These are phyloP conservation scores for Pseudotriccus pelzelni DNA, from an alignment of 2,797 vertebrate species.

Conservation along the genomic window DNA sequence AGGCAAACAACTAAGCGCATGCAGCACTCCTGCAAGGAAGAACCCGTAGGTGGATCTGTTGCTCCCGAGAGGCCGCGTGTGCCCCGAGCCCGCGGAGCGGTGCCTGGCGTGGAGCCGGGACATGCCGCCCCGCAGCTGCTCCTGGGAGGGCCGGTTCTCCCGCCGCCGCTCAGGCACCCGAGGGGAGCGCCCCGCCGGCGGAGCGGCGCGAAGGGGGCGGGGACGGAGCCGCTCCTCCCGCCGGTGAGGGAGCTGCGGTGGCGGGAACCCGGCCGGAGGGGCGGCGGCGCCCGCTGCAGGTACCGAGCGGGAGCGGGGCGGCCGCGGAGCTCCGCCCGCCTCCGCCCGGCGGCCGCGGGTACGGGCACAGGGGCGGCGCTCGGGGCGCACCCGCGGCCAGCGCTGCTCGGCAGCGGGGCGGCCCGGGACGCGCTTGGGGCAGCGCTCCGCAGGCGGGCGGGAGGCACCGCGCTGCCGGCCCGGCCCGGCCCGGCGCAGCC, in stretches of 20 bases:
- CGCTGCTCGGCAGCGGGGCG: neutral
- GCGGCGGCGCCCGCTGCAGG: neutral
- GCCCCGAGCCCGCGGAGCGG: rapidly evolving
- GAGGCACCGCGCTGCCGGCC: neutral
- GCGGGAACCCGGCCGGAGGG: neutral
- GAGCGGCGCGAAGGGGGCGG: neutral
- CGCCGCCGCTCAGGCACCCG: too few relatives aligned
- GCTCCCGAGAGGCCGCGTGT: rapidly evolving
- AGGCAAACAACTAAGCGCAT: too few relatives aligned
- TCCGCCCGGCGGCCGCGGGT: neutral
- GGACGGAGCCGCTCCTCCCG: neutral
- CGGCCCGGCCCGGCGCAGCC: too few relatives aligned
- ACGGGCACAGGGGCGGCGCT: neutral
- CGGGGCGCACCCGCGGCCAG: too few relatives aligned
- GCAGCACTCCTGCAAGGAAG: rapidly evolving
- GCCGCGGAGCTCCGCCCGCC: neutral
- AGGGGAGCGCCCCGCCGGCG: too few relatives aligned
- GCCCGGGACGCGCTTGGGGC: neutral
- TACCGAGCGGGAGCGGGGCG: neutral
- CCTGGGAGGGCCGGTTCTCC: too few relatives aligned
- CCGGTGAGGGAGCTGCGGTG: neutral
- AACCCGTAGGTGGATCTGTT: rapidly evolving
- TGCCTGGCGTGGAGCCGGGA: too few relatives aligned
- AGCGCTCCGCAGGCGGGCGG: neutral
- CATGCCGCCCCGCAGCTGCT: too few relatives aligned